Conservation (phyloP, 1,140 invertebrate genomes). For the Megathymus violae region DNA sequence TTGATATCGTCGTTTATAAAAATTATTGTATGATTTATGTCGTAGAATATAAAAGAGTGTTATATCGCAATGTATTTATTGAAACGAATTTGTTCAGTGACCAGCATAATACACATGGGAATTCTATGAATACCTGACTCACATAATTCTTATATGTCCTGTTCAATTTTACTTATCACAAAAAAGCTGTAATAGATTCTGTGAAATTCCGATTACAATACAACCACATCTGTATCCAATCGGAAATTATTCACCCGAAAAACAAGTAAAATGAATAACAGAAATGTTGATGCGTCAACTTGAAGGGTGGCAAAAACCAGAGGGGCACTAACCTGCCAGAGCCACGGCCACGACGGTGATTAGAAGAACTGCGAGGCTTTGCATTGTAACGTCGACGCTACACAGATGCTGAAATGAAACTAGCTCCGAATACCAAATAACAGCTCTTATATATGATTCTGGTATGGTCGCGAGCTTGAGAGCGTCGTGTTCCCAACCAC, state of each 20-base stretch:
- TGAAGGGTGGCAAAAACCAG: constrained; percentile 58
- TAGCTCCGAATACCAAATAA: constrained; percentile 51
- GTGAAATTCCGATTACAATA: constrained; percentile 28
- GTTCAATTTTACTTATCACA: not conserved
- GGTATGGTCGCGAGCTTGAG: constrained; percentile 35
- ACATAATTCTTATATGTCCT: no score
- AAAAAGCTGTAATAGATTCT: constrained; percentile 21
- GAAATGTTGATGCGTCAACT: constrained; percentile 41
- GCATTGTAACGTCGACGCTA: constrained; percentile 63
- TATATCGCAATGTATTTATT: no score
- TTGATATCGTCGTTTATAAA: no score
- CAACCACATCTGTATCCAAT: constrained; percentile 44
- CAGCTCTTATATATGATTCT: constrained; percentile 64
- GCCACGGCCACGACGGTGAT: constrained; percentile 62
- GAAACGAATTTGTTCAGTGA: no score
- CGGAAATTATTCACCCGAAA: constrained; percentile 48
- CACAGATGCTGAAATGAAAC: constrained; percentile 54
- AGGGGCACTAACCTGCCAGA: constrained; percentile 78
- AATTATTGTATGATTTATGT: no score
- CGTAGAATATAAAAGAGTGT: no score
- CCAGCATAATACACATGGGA: constrained; percentile 11
- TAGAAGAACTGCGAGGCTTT: constrained; percentile 57
- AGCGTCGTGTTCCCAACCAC: constrained; percentile 45
- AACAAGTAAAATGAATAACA: constrained; percentile 49
- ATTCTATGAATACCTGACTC: not conserved